phyloP scores from a whole-genome alignment of 2,888 invertebrate species.

The Spialia ferax region DNA sequence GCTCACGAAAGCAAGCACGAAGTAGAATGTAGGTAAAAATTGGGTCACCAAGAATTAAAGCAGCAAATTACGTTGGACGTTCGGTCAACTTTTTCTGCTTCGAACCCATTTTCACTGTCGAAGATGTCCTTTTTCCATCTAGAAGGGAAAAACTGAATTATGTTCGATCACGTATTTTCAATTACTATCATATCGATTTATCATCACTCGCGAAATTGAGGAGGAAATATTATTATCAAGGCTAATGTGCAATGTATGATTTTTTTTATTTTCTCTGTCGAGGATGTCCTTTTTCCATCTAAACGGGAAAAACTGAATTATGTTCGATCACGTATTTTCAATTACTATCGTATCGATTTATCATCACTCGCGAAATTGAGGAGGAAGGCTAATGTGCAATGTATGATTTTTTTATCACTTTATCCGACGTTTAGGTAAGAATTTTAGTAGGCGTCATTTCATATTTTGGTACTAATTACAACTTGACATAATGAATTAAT shows the following conservation, averaged over 20 bases:
- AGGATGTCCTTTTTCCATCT: slow-evolving; percentile 12
- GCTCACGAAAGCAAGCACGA: not conserved
- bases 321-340: slow-evolving; percentile 52
- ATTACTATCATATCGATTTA: slow-evolving; percentile 47
- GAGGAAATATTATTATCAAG: slow-evolving; percentile 10
- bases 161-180: slow-evolving; percentile 52
- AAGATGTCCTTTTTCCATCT: slow-evolving; percentile 12
- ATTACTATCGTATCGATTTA: slow-evolving; percentile 47
- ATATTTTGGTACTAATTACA: no score
- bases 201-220: slow-evolving; percentile 35
- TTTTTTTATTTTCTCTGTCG: slow-evolving; percentile 10
- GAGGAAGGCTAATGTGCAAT: not conserved
- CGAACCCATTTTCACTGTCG: slow-evolving; percentile 10
- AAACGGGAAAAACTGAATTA: slow-evolving; percentile 51
- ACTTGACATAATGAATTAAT: no score
- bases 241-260: no score
- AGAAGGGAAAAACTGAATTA: slow-evolving; percentile 51
- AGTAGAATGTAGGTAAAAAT: slow-evolving; percentile 15
- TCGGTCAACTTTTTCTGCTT: slow-evolving; percentile 32
- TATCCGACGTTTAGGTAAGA: no score
- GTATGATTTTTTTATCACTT: no score
- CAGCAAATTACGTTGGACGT: slow-evolving; percentile 27
- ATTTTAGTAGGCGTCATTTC: no score
- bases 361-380: slow-evolving; percentile 34
- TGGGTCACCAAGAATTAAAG: slow-evolving; percentile 31